Conservation (phyloP, 2,888 invertebrate species). For the Cremastobaeus sp. region DNA sequence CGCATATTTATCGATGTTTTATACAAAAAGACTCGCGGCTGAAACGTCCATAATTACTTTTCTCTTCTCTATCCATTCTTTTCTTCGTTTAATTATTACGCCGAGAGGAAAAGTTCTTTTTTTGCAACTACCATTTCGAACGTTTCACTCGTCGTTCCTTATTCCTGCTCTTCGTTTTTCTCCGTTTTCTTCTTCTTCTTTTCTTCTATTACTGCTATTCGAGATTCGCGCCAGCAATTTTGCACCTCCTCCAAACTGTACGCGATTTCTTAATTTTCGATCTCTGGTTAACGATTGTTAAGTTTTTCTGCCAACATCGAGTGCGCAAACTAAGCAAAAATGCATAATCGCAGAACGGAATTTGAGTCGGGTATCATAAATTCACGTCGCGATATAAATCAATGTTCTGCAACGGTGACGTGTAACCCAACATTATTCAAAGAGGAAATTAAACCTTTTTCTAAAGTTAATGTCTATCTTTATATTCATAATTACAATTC, state of each 20-base stretch:
- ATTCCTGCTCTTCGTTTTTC: not conserved
- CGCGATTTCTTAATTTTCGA: too few species aligned
- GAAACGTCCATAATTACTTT: constrained; percentile 27
- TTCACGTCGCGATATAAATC: constrained; percentile 63
- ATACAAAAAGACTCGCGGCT: not conserved
- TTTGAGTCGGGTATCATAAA: constrained; percentile 60
- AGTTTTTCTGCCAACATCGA: constrained; percentile 21
- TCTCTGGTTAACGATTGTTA: constrained; percentile 46
- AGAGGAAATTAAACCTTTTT: constrained; percentile 53
- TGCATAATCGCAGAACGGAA: constrained; percentile 54
- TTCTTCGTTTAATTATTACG: not conserved
- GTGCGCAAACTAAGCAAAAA: constrained; percentile 41
- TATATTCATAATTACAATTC: constrained; percentile 27
- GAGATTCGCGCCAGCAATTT: too few species aligned
- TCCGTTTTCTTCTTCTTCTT: not conserved
- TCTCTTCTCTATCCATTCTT: not conserved
- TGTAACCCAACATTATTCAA: constrained; percentile 56
- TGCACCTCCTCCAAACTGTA: constrained; percentile 9
- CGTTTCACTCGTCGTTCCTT: not conserved
- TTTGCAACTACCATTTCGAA: too few species aligned
- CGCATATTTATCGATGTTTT: constrained; percentile 28
- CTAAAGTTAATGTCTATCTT: constrained; percentile 37
- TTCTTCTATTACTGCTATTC: not conserved
- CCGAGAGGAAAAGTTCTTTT: constrained; percentile 7
- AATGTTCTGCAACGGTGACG: constrained; percentile 59